Evolutionary conservation across 2,888 invertebrate species (phyloP), one percentile per base, ranked within the genome.

Genomic region (Rhabditoides inermis): DNA sequence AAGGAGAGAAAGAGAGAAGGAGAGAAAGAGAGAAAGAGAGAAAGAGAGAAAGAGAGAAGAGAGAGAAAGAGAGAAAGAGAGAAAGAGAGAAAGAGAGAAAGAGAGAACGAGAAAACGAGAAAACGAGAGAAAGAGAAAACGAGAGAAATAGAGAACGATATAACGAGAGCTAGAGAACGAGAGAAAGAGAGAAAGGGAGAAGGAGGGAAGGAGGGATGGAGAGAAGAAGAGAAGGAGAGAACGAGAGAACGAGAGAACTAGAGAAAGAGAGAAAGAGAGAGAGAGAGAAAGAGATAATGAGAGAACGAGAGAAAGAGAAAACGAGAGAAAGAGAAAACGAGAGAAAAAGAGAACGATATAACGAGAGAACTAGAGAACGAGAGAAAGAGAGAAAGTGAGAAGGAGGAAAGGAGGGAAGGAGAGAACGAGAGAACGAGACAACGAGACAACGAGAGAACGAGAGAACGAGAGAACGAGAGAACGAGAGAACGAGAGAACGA

Each of bases 381-480:
- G 5, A 23, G 22, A n/a, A 25, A 20, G n/a, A 25, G 26, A 20
- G 23, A 50, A 25, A 27, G 30, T 28, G 40, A 27, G 49, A 22
- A 6, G 5, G 12, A 42, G 12, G 6, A 4, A 42, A 7, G 42
- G 26, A 10, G n/a, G n/a, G n/a, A 27, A 39, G 27, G 40, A 25
- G 22, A 3, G 18, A 25, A 47, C 27, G 25, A 23, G 35, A 15
- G 35, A 7, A 35, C 12, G 35, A 36, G 23, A 37, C 5, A 25
- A 20, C 6, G 22, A 42, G 41, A 22, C 51, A 82, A 78, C 75
- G 68, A 77, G 71, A 63, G 76, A 65, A 20, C 63, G 56, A 57
- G 61, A 46, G 49, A 50, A 42, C 46, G 46, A 49, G 49, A 32
- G 12, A 45, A 45, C 28, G 26, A 39, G 10, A 18, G 27, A 40